Base-by-base conservation (phyloP, 2,888 invertebrate genomes). In the Baccha elongata region DNA sequence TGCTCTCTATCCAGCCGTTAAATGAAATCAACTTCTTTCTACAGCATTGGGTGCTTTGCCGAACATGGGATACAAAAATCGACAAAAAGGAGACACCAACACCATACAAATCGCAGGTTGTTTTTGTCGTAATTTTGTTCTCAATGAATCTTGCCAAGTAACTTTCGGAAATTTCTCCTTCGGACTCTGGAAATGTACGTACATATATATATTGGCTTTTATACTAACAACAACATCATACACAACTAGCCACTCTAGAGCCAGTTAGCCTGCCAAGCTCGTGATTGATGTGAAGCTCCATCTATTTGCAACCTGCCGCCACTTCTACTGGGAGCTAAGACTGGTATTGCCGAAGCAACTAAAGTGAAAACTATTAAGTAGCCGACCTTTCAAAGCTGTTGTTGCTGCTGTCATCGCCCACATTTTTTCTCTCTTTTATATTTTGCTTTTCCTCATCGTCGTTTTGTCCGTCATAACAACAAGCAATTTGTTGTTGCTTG, bases 91-190 rank as follows among this genome's bases (percentile, higher is more conserved):
- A 64, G 48, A 23, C 42, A 42, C 62, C n/a, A 62, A 42, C 58
- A 29, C 50, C 6, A 37, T 1, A 52, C 11, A 53, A 52, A 48
- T 21, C 32, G 53, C n/a, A 3, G 52, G 15, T 72, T 35, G 55
- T 62, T 71, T 69, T 67, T 58, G 40, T 72, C 67, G 67, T 76
- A 53, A 64, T 64, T 83, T 73, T 73, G 73, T 83, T 83, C 83
- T 83, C 83, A 78, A 83, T 83, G 83, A 78, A 83, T 73, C 83
- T 83, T 73, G 83, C 78, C 83, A 83, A 73, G 83, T 83, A 73
- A 83, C 83, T 83, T 83, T 83, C 83, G 78, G 78, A 83, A 83
- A 83, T 83, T 83, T 83, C 83, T 83, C 83, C 78, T 78, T 73
- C 68, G 55, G 55, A 72, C 67, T 60, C 35, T 64, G 71, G 15